Evolutionary conservation across 2,797 vertebrate genomes (phyloP).

Genomic region (Lophotriccus pileatus): DNA sequence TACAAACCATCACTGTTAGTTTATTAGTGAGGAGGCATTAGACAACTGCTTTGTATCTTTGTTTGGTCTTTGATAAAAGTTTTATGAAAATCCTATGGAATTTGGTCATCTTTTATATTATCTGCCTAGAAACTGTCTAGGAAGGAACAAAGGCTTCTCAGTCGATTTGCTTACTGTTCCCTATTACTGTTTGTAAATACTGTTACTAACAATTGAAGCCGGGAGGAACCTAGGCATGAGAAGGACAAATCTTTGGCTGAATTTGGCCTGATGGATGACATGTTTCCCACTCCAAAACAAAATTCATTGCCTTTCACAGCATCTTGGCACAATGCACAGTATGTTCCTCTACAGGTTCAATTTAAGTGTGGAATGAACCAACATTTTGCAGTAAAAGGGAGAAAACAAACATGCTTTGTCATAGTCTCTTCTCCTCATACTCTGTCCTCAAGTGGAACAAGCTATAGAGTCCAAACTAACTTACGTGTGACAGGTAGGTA

Average conservation of each 20-base stretch:
- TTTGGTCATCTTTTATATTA: background rate
- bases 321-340: background rate
- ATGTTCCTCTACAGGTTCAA: background rate
- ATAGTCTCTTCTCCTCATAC: background rate
- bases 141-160: background rate
- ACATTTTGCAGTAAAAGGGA: background rate
- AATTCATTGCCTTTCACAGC: background rate
- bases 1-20: background rate
- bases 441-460: background rate
- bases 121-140: background rate
- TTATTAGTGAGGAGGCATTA: background rate
- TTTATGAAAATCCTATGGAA: background rate
- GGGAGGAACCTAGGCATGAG: background rate
- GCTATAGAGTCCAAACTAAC: background rate
- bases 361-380: background rate
- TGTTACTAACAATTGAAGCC: background rate
- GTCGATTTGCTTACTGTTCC: background rate
- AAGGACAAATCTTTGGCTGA: background rate
- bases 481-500: background rate
- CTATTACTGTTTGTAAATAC: background rate
- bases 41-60: background rate
- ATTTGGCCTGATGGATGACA: background rate
- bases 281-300: background rate
- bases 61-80: background rate
- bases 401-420: background rate